Base-by-base conservation (phyloP, 2,797 vertebrate genomes). In the Amazonetta brasiliensis region DNA sequence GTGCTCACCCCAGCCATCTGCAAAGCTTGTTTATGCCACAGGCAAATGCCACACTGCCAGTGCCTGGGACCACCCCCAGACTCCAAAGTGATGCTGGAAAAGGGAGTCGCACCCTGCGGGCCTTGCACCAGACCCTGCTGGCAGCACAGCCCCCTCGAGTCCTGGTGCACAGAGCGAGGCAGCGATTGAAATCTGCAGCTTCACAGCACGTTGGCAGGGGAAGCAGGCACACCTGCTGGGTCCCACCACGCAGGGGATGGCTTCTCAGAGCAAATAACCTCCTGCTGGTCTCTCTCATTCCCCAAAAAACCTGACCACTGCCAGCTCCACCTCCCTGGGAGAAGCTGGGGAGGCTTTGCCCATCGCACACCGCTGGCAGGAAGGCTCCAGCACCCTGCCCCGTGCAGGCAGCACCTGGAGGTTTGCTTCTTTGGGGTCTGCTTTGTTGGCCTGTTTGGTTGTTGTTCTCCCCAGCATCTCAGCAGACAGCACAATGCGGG, bases 401-500 rank as follows among this genome's bases (percentile, higher is more conserved):
- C n/a, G 6, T 16, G 25, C 35, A 56, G 58, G 46, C 33, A 64
- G 30, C 6, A 23, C 59, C 67, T 26, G 46, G 64, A 64, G 12
- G 58, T 30, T 41, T 43, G 69, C n/a, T 74, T 43, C 55, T 28
- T 0, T 43, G 37, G 52, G 52, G 52, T 25, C 89, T 39, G 89
- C 69, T 72, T 89, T 90, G 39, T 71, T 43, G 62, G 71, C 3
- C 4, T 72, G 72, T 58, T 44, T 84, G 69, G 64, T 86, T 72
- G 78, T 91, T 71, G 64, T 9, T 75, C 74, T 93, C 37, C 89
- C 91, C 66, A 4, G 89, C 6, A 39, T 69, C 91, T 92, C 56
- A 62, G 86, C 44, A 67, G 33, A 76, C 83, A 96, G 72, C 71
- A 52, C 81, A 97, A 96, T 89, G 86, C n/a, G 18, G 91, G 91